Evolutionary conservation across 1,140 invertebrate species (phyloP).

Genomic region (Anthonomus grandis): DNA sequence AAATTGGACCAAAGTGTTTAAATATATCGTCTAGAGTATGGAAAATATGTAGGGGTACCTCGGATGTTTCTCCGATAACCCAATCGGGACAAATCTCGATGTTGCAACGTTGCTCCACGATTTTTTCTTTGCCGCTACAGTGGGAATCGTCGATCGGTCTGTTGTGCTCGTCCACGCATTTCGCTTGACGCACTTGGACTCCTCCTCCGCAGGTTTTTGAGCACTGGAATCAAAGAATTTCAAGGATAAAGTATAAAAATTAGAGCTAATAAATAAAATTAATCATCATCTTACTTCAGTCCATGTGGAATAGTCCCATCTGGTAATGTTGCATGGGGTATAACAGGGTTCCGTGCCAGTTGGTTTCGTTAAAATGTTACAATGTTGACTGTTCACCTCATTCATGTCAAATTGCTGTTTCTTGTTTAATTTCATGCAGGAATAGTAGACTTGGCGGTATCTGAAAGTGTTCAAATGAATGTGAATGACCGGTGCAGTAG

Average conservation of each 20-base stretch:
- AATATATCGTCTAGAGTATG: no score
- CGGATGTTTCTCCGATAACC: slow-evolving; percentile 59
- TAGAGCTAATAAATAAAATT: background rate
- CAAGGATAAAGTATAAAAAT: background rate
- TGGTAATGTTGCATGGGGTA: slow-evolving; percentile 61
- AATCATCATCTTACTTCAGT: slow-evolving; percentile 55
- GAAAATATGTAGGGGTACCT: no score
- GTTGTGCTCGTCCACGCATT: slow-evolving; percentile 50
- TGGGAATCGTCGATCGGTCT: slow-evolving; percentile 49
- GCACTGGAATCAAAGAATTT: slow-evolving; percentile 55
- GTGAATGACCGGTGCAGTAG: no score
- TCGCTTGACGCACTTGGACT: slow-evolving; percentile 54
- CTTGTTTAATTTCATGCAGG: slow-evolving; percentile 40
- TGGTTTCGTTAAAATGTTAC: slow-evolving; percentile 53
- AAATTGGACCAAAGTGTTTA: no score
- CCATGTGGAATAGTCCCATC: slow-evolving; percentile 74
- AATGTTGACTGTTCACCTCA: slow-evolving; percentile 49
- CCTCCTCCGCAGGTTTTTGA: slow-evolving; percentile 66
- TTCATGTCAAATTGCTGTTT: slow-evolving; percentile 38
- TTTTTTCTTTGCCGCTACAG: slow-evolving; percentile 56
- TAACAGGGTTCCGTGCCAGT: slow-evolving; percentile 57
- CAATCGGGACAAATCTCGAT: slow-evolving; percentile 64
- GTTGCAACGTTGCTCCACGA: slow-evolving; percentile 56
- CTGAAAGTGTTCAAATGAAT: no score
- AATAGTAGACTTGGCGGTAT: slow-evolving; percentile 32